Conservation (phyloP, 1,140 invertebrate genomes). For the Monomorium pharaonis region DNA sequence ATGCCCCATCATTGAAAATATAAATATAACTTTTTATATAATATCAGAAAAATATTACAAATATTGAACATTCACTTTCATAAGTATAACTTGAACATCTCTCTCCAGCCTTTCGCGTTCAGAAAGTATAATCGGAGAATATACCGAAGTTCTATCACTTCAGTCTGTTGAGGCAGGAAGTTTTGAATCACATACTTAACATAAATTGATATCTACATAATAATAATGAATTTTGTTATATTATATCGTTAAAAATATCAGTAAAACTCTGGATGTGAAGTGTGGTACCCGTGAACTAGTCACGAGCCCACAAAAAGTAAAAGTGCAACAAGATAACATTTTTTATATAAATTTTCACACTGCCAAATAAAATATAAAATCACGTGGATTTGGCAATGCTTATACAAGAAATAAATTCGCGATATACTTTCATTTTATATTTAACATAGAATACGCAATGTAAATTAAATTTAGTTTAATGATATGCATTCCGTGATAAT, state of each 20-base stretch:
- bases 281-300: neutral
- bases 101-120: conserved; percentile 17
- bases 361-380: conserved; percentile 27
- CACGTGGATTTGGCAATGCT: neutral
- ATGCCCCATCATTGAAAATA: conserved; percentile 70
- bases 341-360: neutral
- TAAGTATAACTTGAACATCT: conserved; percentile 68
- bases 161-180: conserved; percentile 49
- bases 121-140: conserved; percentile 64
- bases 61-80: conserved; percentile 73
- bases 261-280: neutral
- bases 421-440: neutral
- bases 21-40: conserved; percentile 81
- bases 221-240: neutral
- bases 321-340: neutral
- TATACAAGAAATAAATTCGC: conserved; percentile 17
- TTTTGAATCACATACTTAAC: conserved; percentile 48
- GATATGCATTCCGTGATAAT: conserved; percentile 16
- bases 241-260: conserved; percentile 6
- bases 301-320: neutral
- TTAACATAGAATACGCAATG: conserved; percentile 6
- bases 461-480: conserved; percentile 9
- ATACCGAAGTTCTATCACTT: conserved; percentile 46
- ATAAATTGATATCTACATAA: conserved; percentile 25
- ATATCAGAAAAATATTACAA: conserved; percentile 80